Conservation (phyloP, 2,113 vertebrate genomes). For the Phoenicopterus ruber region DNA sequence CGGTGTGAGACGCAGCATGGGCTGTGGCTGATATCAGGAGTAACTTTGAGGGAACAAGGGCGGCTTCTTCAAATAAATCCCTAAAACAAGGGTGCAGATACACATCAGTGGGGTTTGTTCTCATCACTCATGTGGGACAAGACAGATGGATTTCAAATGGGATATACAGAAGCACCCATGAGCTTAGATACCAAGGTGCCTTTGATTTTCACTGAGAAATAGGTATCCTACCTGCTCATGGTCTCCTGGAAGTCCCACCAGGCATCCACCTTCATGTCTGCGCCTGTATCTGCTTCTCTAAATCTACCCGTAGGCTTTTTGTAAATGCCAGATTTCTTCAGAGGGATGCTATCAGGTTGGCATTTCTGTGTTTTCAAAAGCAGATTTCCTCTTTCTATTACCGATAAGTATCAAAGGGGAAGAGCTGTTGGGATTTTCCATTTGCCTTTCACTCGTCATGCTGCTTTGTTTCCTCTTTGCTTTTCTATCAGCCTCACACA, state of each 20-base stretch:
- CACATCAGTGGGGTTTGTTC: neutral
- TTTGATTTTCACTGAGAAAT: neutral
- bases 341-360: neutral
- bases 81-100: neutral
- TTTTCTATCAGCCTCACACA: neutral
- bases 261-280: neutral
- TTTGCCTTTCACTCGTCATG: neutral
- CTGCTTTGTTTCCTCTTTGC: conserved; percentile 7
- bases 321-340: neutral
- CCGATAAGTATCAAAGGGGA: neutral
- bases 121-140: neutral
- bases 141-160: neutral
- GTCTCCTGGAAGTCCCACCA: neutral
- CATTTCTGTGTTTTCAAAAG: conserved; percentile 9
- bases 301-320: neutral
- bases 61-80: neutral
- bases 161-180: neutral
- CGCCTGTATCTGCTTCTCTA: neutral
- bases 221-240: neutral
- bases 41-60: neutral
- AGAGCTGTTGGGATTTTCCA: conserved; percentile 50
- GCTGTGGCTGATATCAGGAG: neutral
- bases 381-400: conserved; percentile 44
- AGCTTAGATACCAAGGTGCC: neutral
- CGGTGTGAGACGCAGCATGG: neutral